phyloP scores from a whole-genome alignment of 35 echinoderm and acorn worm genomes.

The Anneissia japonica region DNA sequence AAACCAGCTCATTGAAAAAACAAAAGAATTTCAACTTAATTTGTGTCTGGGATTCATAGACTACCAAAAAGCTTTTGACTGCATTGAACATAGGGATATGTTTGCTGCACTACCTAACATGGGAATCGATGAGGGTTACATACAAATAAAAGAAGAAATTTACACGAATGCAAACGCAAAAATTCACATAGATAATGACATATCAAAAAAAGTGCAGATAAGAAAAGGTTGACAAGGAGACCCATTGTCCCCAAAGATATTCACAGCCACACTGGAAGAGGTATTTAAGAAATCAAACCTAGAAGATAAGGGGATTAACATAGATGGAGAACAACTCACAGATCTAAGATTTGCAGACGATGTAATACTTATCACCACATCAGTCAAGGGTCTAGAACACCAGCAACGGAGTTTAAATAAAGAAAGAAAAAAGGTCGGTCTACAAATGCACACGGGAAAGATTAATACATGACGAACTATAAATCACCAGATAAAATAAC shows the following conservation, averaged over 20 bases:
- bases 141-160: not conserved
- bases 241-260: conserved; percentile 7
- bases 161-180: not conserved
- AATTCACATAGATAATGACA: conserved; percentile 3
- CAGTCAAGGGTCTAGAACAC: not conserved
- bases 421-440: not conserved
- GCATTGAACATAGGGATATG: not conserved
- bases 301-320: not conserved
- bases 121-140: not conserved
- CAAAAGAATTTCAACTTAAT: not conserved
- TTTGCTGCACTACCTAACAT: not conserved
- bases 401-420: not conserved
- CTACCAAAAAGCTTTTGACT: not conserved
- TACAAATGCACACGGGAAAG: not conserved
- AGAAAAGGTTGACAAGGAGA: not conserved
- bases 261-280: not conserved
- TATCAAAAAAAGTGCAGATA: not conserved
- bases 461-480: conserved; percentile 2
- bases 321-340: not conserved
- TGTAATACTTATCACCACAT: not conserved
- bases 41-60: not conserved
- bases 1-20: not conserved
- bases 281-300: not conserved
- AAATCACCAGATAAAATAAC: not conserved
- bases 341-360: conserved; percentile 1